Percentiles rank a stretch among this genome's conserved stretches.
These are phyloP conservation scores for Amphiprion ocellaris DNA, from an alignment of 2,113 vertebrate species.

Conservation along the genomic window DNA sequence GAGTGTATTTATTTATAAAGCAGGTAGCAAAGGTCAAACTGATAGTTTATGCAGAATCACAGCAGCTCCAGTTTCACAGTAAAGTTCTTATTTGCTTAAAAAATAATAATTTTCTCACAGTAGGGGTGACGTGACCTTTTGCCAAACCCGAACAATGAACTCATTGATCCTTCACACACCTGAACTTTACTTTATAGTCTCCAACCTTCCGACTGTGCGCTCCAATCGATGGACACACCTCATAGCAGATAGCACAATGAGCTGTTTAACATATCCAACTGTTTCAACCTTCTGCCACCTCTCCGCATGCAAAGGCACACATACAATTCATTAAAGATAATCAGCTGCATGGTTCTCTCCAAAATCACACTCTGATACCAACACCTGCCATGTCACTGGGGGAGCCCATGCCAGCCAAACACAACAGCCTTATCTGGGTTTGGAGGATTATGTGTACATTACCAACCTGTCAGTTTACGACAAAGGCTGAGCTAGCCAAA, in stretches of 20 bases:
- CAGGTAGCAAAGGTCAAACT: slow-evolving; percentile 58
- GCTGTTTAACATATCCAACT: slow-evolving; percentile 24
- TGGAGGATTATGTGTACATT: slow-evolving; percentile 51
- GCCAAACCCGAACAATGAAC: slow-evolving; percentile 47
- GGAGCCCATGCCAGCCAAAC: slow-evolving; percentile 26
- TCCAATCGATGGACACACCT: slow-evolving; percentile 26
- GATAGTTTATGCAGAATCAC: slow-evolving; percentile 49
- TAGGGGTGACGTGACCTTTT: slow-evolving; percentile 58
- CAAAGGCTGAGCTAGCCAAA: slow-evolving; percentile 39
- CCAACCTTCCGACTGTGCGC: slow-evolving; percentile 7
- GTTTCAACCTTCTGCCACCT: not conserved
- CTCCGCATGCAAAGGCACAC: not conserved
- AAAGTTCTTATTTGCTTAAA: slow-evolving; percentile 38
- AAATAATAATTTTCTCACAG: slow-evolving; percentile 46
- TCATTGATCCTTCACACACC: slow-evolving; percentile 43
- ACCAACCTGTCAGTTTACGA: slow-evolving; percentile 45
- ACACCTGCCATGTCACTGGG: slow-evolving; percentile 31
- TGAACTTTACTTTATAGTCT: slow-evolving; percentile 52
- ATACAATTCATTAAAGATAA: slow-evolving; percentile 24
- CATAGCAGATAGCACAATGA: not conserved
- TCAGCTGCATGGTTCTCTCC: slow-evolving; percentile 25
- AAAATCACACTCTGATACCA: slow-evolving; percentile 35
- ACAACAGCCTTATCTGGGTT: slow-evolving; percentile 43
- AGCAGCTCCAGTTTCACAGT: slow-evolving; percentile 17
- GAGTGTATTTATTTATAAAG: slow-evolving; percentile 45